Base-by-base conservation (phyloP, 2,113 vertebrate species). In the Tonatia bakeri region DNA sequence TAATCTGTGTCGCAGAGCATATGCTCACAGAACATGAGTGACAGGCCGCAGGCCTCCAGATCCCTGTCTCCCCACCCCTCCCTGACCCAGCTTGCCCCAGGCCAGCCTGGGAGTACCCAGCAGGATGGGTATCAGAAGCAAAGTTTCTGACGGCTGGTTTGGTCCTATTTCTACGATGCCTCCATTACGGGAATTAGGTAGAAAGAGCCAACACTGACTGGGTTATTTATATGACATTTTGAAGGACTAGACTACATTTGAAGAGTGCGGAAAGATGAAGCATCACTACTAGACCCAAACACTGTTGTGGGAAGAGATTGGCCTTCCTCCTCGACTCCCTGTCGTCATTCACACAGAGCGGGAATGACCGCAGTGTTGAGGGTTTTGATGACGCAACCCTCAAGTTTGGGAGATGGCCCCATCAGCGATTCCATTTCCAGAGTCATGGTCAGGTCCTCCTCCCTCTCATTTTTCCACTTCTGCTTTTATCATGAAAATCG, bases 401-500 rank as follows among this genome's bases (percentile, higher is more conserved):
- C 47, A 54, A 77, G 33, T 36, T 86, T 50, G 43, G 59, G 26
- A 75, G 90, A 73, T 85, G 89, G 40, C 8, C 24, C 15, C 36
- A 7, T 40, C 36, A 76, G 22, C 59, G 8, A 15, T 94, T 96
- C 75, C 40, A 69, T 94, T 81, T 86, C 82, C 33, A 52, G n/a
- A 40, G 93, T 82, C 45, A 65, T 26, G 52, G 56, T 65, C 56
- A 90, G 54, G 24, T 4, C 20, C 33, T 50, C 84, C 54, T 94
- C 70, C 33, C 14, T 56, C 28, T 92, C 13, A 72, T n/a, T 88
- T 82, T 97, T 94, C 36, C 59, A 95, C 88, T 96, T 97, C 87
- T 90, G 80, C 90, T 96, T 96, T 95, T 76, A 87, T 38, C 69
- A 86, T 64, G 43, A 83, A 96, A 94, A 87, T 28, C 43, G 22